phyloP scores from a whole-genome alignment of 2,888 invertebrate genomes.

The Erynnis tages region DNA sequence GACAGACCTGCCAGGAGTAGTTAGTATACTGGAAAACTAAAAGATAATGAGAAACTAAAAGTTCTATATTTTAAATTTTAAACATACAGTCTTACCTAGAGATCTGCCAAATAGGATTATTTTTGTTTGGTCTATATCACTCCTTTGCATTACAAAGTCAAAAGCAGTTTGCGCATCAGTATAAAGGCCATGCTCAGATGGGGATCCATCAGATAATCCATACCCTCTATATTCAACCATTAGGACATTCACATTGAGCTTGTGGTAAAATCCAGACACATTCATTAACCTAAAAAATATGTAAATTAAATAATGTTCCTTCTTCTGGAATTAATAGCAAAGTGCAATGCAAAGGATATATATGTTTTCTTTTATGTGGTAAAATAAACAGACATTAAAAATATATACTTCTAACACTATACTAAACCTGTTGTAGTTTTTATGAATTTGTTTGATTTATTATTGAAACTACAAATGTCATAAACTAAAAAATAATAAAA shows the following conservation, averaged over 20 bases:
- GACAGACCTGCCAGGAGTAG: too few relatives aligned
- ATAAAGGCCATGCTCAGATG: slow-evolving; percentile 93
- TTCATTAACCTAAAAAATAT: slow-evolving; percentile 86
- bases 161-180: slow-evolving; percentile 93
- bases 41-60: too few relatives aligned
- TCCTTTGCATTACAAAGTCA: slow-evolving; percentile 90
- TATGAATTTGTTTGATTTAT: too few relatives aligned
- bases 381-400: too few relatives aligned
- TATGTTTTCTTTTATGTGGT: too few relatives aligned
- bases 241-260: slow-evolving; percentile 91
- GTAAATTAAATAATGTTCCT: background rate
- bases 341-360: too few relatives aligned
- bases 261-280: slow-evolving; percentile 91
- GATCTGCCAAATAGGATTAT: slow-evolving; percentile 95
- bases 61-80: too few relatives aligned
- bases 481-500: too few relatives aligned
- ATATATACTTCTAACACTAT: too few relatives aligned
- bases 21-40: too few relatives aligned
- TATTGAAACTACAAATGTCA: too few relatives aligned
- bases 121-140: slow-evolving; percentile 91
- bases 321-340: background rate
- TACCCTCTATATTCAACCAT: slow-evolving; percentile 98
- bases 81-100: slow-evolving; percentile 87
- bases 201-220: slow-evolving; percentile 93
- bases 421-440: too few relatives aligned